Base-by-base conservation (phyloP, 1,140 invertebrate species). In the Gryllus bimaculatus region DNA sequence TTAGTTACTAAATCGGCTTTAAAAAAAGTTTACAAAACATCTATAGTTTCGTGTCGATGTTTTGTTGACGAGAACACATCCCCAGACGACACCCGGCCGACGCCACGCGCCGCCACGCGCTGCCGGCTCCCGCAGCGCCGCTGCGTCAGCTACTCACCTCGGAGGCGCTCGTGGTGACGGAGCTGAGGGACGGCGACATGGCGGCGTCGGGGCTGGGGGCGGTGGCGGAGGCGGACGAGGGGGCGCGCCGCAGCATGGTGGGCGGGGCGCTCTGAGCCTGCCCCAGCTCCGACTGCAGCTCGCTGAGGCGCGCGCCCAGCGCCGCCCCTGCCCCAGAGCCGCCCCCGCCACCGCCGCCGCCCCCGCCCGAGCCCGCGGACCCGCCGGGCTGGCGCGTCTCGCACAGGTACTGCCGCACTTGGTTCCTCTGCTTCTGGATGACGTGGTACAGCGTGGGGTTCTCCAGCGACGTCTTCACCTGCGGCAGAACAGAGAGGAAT, bases 391-490 rank as follows among this genome's bases (percentile, higher is more conserved):
- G 90, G 82, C 92, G 92, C 26, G 92, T 93, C 84, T 93, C 92
- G 85, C 91, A 93, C 39, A 96, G 88, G 86, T 93, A 96, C 84
- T 95, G 92, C 10, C 93, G 90, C 66, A 97, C 93, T 87, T 96
- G 95, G 83, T 91, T 93, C 84, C 95, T 94, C 84, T 96, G 94
- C 82, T 93, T 96, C 86, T 97, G 93, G 79, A 94, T 92, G 79
- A 97, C 93, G 88, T 97, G 95, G 86, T 96, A 97, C 81, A 92
- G 89, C 21, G 96, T 97, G 75, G 96, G 96, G 86, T 97, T 96
- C 85, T 96, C 93, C 83, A 97, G 86, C 80, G 92, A 89, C 26
- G 94, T 96, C 84, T 92, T 89, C 78, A 95, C 94, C 93, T 93
- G 84, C 0, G 76, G 76, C 39, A 75, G 75, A 78, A 79, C 77